phyloP scores from a whole-genome alignment of 1,140 invertebrate species.

The Agrilus planipennis region DNA sequence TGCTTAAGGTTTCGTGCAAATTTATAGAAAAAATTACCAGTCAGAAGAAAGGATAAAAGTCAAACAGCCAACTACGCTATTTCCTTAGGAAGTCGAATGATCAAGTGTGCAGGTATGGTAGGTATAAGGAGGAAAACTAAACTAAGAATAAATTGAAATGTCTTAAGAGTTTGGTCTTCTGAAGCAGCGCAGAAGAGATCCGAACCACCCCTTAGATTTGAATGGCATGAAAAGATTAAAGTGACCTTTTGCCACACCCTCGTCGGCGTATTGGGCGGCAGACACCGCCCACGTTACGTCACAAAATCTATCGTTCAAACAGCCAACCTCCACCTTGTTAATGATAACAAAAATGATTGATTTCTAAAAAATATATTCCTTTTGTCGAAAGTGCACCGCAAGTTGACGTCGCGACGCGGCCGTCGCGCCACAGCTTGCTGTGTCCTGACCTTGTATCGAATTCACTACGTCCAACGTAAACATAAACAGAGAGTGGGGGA shows the following conservation, averaged over 20 bases:
- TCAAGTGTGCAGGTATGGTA: no score
- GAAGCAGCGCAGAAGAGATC: conserved; percentile 24
- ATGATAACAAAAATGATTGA: conserved; percentile 22
- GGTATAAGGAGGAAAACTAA: no score
- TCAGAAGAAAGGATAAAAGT: no score
- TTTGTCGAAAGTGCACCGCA: not conserved
- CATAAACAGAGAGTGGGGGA: conserved; percentile 29
- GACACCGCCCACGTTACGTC: conserved; percentile 32
- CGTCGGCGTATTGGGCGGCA: conserved; percentile 28
- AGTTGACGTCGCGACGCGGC: conserved; percentile 5
- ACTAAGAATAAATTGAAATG: no score
- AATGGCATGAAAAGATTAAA: conserved; percentile 36
- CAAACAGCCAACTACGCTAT: no score
- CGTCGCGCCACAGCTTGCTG: conserved; percentile 11
- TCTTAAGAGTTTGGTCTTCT: not conserved
- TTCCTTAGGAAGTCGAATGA: no score
- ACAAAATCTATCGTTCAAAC: conserved; percentile 22
- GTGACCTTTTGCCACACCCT: conserved; percentile 33
- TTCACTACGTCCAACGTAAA: conserved; percentile 23
- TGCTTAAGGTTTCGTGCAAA: no score
- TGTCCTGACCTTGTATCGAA: conserved; percentile 18
- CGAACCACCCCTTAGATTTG: conserved; percentile 33
- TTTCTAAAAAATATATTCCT: conserved; percentile 9
- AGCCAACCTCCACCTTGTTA: conserved; percentile 23
- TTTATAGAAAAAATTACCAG: no score